phyloP scores from a whole-genome alignment of 1,140 invertebrate genomes.

The Tachypleus tridentatus region DNA sequence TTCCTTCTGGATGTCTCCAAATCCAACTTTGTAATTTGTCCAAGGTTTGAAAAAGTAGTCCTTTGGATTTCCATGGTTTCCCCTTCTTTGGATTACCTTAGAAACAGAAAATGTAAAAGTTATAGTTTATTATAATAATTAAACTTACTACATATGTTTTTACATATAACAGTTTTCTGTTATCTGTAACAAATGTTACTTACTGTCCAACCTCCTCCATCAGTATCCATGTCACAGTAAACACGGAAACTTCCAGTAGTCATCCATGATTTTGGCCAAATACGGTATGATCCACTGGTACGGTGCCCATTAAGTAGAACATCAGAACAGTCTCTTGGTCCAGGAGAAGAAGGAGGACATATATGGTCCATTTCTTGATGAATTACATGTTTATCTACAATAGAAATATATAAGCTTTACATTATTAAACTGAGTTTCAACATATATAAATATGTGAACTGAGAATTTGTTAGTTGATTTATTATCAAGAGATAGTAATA shows the following conservation, averaged over 20 bases:
- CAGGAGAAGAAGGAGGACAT: too few species aligned
- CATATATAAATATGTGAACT: too few species aligned
- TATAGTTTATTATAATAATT: too few species aligned
- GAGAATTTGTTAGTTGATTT: too few species aligned
- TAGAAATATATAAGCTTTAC: too few species aligned
- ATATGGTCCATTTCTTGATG: too few species aligned
- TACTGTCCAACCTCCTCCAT: slow-evolving; percentile 35
- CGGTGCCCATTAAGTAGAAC: slow-evolving; percentile 16
- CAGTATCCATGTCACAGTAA: slow-evolving; percentile 32
- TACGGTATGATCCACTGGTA: slow-evolving; percentile 33
- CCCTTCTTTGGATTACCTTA: slow-evolving; percentile 75
- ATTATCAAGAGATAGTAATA: too few species aligned
- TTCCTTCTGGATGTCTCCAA: slow-evolving; percentile 79
- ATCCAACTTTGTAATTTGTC: slow-evolving; percentile 91
- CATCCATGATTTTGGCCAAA: slow-evolving; percentile 19
- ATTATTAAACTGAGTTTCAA: too few species aligned
- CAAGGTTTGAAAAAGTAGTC: slow-evolving; percentile 81
- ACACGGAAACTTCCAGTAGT: slow-evolving; percentile 26
- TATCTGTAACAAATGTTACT: slow-evolving; percentile 24
- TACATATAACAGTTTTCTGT: too few species aligned
- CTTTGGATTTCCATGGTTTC: slow-evolving; percentile 61
- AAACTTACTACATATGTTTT: too few species aligned
- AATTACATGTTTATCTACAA: too few species aligned
- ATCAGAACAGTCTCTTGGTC: slow-evolving; percentile 15
- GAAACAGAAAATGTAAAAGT: too few species aligned